Percentiles rank a stretch among this genome's conserved stretches.
Evolutionary conservation across 2,888 invertebrate species (phyloP).

Genomic region (Thymelicus lineola): DNA sequence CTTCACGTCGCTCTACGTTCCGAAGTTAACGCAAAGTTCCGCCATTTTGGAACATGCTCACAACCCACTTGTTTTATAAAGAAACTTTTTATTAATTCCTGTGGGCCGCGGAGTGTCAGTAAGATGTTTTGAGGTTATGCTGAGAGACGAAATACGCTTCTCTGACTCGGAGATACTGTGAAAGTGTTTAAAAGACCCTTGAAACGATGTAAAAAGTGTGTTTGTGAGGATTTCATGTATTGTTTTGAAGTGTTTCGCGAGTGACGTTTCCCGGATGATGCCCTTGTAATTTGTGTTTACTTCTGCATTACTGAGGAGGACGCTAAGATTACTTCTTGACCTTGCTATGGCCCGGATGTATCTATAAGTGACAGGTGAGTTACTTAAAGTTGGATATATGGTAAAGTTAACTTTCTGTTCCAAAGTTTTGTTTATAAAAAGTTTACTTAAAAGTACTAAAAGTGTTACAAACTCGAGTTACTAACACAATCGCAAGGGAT

Average conservation of each 20-base stretch:
- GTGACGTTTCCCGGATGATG: slow-evolving; percentile 74
- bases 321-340: slow-evolving; percentile 66
- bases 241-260: slow-evolving; percentile 81
- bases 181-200: slow-evolving; percentile 59
- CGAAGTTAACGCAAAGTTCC: slow-evolving; percentile 86
- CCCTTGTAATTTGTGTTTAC: slow-evolving; percentile 82
- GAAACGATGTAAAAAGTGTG: slow-evolving; percentile 57
- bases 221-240: slow-evolving; percentile 71
- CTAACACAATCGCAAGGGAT: slow-evolving; percentile 12
- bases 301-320: slow-evolving; percentile 70
- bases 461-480: slow-evolving; percentile 33
- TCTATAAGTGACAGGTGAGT: slow-evolving; percentile 63
- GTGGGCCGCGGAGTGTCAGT: slow-evolving; percentile 85
- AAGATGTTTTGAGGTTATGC: slow-evolving; percentile 85
- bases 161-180: slow-evolving; percentile 65
- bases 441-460: slow-evolving; percentile 68
- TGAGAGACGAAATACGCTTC: slow-evolving; percentile 73
- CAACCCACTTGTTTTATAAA: slow-evolving; percentile 86
- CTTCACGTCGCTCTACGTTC: slow-evolving; percentile 84
- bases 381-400: slow-evolving; percentile 69
- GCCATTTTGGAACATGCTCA: slow-evolving; percentile 86
- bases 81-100: slow-evolving; percentile 87
- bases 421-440: slow-evolving; percentile 77
- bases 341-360: slow-evolving; percentile 62
- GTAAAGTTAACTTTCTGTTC: slow-evolving; percentile 58